Base-by-base conservation (phyloP, 2,888 invertebrate species). In the Acanthosepion pharaonis region DNA sequence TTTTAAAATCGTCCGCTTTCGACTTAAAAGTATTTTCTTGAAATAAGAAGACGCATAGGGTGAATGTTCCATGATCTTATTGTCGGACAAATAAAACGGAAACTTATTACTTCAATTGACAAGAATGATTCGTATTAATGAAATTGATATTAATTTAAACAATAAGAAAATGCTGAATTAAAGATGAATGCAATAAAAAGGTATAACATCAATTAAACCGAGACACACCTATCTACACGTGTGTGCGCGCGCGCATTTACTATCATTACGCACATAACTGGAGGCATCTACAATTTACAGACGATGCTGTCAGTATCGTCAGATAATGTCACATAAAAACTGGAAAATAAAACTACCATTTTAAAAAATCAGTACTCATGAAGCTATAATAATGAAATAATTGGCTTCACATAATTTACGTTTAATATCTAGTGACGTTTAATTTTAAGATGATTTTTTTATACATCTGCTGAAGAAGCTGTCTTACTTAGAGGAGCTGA, bases 141-240 rank as follows among this genome's bases (percentile, higher is more conserved):
- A 59, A 20, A 59, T 6, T 59, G 23, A 20, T 6, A 59, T 23
- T 59, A 23, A 59, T 20, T 20, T 20, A 59, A 59, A 59, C 23
- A 20, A 5, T 23, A 78, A n/a, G n/a, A n/a, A 11, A 78, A 78
- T 11, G 3, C 42, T 42, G 15, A n/a, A n/a, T 3, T 33, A 78
- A n/a, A 78, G 78, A 78, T 18, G n/a, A n/a, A 78, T 33, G n/a
- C 78, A 78, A n/a, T 78, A 33, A 33, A 33, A 33, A 33, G 33
- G 33, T 33, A n/a, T n/a, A 28, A n/a, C 59, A 59, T 59, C 78
- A 78, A n/a, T n/a, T 15, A 78, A 78, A 78, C n/a, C 15, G n/a
- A 78, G 78, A 78, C 78, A 78, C 78, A 78, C 78, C 78, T 78
- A 78, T 78, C 64, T 23, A 78, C 78, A 78, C 78, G 78, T 78